phyloP scores from a whole-genome alignment of 2,888 invertebrate genomes.

The Thereva unica region DNA sequence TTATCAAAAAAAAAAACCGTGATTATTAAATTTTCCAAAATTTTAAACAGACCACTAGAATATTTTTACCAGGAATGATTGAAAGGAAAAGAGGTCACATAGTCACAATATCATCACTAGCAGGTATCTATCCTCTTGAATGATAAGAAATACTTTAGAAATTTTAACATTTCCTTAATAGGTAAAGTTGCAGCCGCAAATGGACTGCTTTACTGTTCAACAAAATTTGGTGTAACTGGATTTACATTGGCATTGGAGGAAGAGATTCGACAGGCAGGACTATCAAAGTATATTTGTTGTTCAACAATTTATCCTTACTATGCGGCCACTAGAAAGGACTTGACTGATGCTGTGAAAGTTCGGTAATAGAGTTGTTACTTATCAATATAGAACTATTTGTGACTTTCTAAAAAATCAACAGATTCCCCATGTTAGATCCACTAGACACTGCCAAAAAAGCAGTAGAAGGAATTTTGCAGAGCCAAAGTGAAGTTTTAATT shows the following conservation, averaged over 20 bases:
- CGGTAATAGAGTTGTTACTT: background rate
- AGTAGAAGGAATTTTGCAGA: slow-evolving; percentile 26
- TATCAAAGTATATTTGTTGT: slow-evolving; percentile 26
- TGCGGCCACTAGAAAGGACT: slow-evolving; percentile 42
- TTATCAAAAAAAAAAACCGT: no score
- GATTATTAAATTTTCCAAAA: background rate
- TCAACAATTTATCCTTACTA: slow-evolving; percentile 47
- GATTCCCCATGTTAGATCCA: slow-evolving; percentile 22
- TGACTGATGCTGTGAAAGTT: slow-evolving; percentile 23
- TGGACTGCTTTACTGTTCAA: slow-evolving; percentile 45
- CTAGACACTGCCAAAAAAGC: slow-evolving; percentile 19
- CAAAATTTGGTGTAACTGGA: slow-evolving; percentile 48
- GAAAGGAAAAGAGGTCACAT: slow-evolving; percentile 47
- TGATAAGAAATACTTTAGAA: no score
- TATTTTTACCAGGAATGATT: slow-evolving; percentile 48
- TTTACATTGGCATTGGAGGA: slow-evolving; percentile 22
- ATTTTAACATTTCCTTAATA: background rate
- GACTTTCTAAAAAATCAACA: background rate
- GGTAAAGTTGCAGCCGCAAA: background rate
- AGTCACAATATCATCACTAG: slow-evolving; percentile 47
- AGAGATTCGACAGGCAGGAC: slow-evolving; percentile 44
- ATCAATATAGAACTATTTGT: background rate
- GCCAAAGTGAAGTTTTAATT: slow-evolving; percentile 11
- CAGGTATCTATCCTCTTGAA: slow-evolving; percentile 37
- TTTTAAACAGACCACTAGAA: slow-evolving; percentile 33